Percentiles rank a stretch among this genome's conserved stretches.
These are phyloP conservation scores for Clarias platycephalus DNA, from an alignment of 2,797 vertebrate species.

Conservation along the genomic window DNA sequence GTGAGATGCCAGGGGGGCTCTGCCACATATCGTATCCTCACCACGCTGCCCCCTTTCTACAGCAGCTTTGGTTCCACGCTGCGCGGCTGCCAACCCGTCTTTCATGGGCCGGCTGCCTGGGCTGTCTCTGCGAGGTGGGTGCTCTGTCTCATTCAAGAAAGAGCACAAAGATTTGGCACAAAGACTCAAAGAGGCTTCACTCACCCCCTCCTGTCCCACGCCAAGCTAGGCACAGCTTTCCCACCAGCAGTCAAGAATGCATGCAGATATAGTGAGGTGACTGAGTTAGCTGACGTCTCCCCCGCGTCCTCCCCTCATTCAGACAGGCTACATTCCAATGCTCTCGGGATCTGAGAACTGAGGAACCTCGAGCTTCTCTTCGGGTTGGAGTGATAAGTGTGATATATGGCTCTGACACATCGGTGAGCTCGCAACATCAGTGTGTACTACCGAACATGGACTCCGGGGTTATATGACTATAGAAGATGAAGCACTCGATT, in stretches of 20 bases:
- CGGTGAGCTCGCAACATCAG: background rate
- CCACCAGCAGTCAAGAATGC: conserved; percentile 57
- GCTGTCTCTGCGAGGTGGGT: conserved; percentile 58
- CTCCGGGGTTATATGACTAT: background rate
- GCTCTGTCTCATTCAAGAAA: conserved; percentile 67
- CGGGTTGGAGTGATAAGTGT: conserved; percentile 44
- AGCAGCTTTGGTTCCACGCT: conserved; percentile 55
- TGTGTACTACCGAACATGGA: background rate
- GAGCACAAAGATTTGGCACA: conserved; percentile 57
- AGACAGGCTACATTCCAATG: conserved; percentile 51
- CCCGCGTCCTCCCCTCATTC: conserved; percentile 45
- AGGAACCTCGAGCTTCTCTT: conserved; percentile 32
- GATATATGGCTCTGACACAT: conserved; percentile 35
- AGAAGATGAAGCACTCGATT: too few relatives aligned
- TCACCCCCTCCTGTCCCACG: conserved; percentile 52
- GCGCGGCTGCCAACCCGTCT: conserved; percentile 59
- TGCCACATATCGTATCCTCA: conserved; percentile 70
- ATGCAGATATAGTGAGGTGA: conserved; percentile 50
- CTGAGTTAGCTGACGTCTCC: conserved; percentile 44
- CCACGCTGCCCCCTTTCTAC: conserved; percentile 47
- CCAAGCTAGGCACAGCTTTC: conserved; percentile 58
- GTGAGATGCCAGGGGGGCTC: conserved; percentile 76
- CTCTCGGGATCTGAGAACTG: conserved; percentile 36
- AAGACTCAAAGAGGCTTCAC: conserved; percentile 55
- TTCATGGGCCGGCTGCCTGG: conserved; percentile 59